Percentiles rank a stretch among this genome's conserved stretches.
Conservation (phyloP, 2,797 vertebrate genomes). For the Sparus aurata region DNA sequence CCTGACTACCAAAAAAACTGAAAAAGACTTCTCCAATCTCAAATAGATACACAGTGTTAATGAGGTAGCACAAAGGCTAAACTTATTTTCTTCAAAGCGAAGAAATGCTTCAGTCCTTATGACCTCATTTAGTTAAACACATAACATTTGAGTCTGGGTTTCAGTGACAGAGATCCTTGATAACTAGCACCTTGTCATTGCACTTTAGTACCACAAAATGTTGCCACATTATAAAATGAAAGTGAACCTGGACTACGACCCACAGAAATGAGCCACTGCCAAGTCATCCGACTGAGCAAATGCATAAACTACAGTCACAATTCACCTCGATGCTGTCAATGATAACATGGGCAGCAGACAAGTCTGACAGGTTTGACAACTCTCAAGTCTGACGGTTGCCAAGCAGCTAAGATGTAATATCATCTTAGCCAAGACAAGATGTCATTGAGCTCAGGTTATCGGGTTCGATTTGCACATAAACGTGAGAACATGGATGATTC, state of each 20-base stretch:
- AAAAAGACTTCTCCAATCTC: not conserved
- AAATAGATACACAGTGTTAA: not conserved
- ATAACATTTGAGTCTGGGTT: not conserved
- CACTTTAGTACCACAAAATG: slow-evolving; percentile 1
- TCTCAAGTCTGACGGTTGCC: slow-evolving; percentile 3
- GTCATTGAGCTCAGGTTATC: not conserved
- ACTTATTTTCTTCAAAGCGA: not conserved
- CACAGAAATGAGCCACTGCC: not conserved
- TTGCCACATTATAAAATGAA: slow-evolving; percentile 27
- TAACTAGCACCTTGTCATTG: not conserved
- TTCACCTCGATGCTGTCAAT: slow-evolving; percentile 7
- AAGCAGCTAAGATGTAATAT: slow-evolving; percentile 7
- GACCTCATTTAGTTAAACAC: not conserved
- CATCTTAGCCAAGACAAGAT: not conserved
- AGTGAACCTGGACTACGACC: not conserved
- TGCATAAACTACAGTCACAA: not conserved
- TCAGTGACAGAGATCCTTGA: not conserved
- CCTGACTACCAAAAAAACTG: not conserved
- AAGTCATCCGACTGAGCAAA: slow-evolving; percentile 20
- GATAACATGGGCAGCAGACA: slow-evolving; percentile 16
- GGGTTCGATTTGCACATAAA: not conserved
- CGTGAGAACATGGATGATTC: not conserved
- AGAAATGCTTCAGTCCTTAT: not conserved
- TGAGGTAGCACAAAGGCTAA: not conserved
- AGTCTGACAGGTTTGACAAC: slow-evolving; percentile 53